Evolutionary conservation across 2,113 vertebrate genomes (phyloP), one percentile per base, ranked within the genome.

Genomic region (Axis porcinus): DNA sequence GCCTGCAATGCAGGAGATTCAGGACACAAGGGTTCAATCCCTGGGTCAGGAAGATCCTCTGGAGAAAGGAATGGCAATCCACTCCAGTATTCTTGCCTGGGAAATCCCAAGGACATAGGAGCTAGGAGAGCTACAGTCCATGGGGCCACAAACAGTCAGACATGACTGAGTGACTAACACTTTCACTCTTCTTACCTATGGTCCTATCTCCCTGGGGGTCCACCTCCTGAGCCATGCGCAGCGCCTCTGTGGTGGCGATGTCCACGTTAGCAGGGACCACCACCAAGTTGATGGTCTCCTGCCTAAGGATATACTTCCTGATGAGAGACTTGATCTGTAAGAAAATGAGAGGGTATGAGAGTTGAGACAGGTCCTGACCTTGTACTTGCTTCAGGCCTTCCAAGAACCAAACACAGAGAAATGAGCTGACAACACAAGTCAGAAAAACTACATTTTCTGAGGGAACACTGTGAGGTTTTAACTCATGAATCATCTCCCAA

Each of bases 261-360:
- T 99, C 99, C 98, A 99, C 99, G 0, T 99, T 99, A 89, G 99
- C 98, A 0, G 99, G 99, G 54, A 99, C 99, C 70, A 99, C 99
- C 47, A 99, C 99, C 98, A 99, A 96, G 97, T 98, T 99, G 95
- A 99, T 98, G 0, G 99, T 99, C 97, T 99, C 99, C 98, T 99
- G 99, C 97, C 94, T 99, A 4, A n/a, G 40, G 97, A 99, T 99
- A 83, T 99, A 99, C 15, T 36, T 99, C 92, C 6, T 97, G 92
- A 99, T 99, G 14, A 99, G 98, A 0, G 0, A 33, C 97, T 99
- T 99, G 95, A 99, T 99, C 99, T 99, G 96, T 33, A 97, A 98
- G 81, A 2, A 95, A 96, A 52, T 7, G 30, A 30, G 1, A 6
- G 50, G 0, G 10, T 5, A 13, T 9, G 47, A 70, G 50, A 12